Base-by-base conservation (phyloP, 2,888 invertebrate species). In the Calameuta idolon region DNA sequence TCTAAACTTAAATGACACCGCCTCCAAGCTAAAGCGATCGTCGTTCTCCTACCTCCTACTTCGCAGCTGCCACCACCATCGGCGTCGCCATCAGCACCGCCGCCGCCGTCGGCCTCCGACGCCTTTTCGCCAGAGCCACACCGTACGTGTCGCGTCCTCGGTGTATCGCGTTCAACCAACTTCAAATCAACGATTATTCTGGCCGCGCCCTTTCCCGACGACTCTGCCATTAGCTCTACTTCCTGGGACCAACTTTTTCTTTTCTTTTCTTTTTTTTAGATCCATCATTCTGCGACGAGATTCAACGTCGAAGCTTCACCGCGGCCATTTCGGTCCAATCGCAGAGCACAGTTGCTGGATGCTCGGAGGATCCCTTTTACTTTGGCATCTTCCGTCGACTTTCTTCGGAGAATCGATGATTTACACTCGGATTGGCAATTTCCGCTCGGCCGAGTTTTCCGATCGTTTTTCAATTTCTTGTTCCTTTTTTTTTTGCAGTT, bases 11-110 rank as follows among this genome's bases (percentile, higher is more conserved):
- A 87, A 86, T 88, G 86, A 86, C 88, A 84, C 89, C 88, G 87
- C 87, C 88, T 88, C 87, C 89, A 90, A 90, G 90, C 90, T 89
- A 89, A 89, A 88, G 88, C 87, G 89, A 90, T 87, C 83, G 80
- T 77, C 83, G 80, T 77, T 71, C 75, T 68, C 69, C 76, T 69
- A 34, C 34, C 35, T 34, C 55, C 55, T 55, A 55, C 77, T 12
- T 33, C 35, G 77, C 35, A 35, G 77, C 73, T 77, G 74, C 77
- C 73, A 73, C 76, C 30, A 30, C 33, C 76, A 34, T 69, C 74
- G 74, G 77, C 69, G 15, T 80, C 82, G 81, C 79, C 83, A 85
- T 81, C 83, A 83, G 81, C 77, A 84, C 87, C 83, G 85, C 82
- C 79, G 77, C 69, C 81, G 33, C 77, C 76, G 76, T 74, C n/a